Base-by-base conservation (phyloP, 1,140 invertebrate genomes). In the Saxidomus purpurata region DNA sequence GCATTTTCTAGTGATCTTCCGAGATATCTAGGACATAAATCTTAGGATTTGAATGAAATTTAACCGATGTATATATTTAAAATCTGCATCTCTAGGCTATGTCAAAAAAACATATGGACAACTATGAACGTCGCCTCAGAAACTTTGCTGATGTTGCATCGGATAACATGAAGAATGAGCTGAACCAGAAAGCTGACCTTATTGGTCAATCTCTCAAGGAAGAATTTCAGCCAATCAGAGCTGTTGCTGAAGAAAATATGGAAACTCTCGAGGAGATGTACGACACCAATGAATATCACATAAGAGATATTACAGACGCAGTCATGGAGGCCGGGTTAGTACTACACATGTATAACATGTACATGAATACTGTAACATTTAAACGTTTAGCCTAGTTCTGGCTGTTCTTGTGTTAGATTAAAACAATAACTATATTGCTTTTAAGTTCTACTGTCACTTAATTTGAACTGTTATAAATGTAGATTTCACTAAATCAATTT, bases 251-350 rank as follows among this genome's bases (percentile, higher is more conserved):
- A 0, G 63, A 69, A 19, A 22, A 81, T 15, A 13, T 67, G 19
- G 61, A 43, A 11, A 28, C 0, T n/a, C 40, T 84, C 9, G 34
- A 11, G 1, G 36, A 43, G 49, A 88, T 88, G 76, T 88, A 80
- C 63, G 77, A 88, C 4, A 77, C 28, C 76, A 88, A 88, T 52
- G 74, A 88, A 34, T 87, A 87, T 31, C 34, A 63, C 61, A 6
- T 69, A 17, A 77, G 77, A 49, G 61, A 80, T 67, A 81, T 88
- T 36, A 71, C 61, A 15, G 77, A 88, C 36, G 47, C 22, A 0
- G 17, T 71, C 17, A 9, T 88, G 31, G 31, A 47, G 9, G 74
- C 40, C 6, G 43, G 15, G 4, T 43, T 43, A 43, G 43, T 43
- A 4, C n/a, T n/a, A n/a, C n/a, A n/a, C n/a, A n/a, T n/a, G n/a